Evolutionary conservation across 1,140 invertebrate species (phyloP).

Genomic region (Drosophila rhopaloa): DNA sequence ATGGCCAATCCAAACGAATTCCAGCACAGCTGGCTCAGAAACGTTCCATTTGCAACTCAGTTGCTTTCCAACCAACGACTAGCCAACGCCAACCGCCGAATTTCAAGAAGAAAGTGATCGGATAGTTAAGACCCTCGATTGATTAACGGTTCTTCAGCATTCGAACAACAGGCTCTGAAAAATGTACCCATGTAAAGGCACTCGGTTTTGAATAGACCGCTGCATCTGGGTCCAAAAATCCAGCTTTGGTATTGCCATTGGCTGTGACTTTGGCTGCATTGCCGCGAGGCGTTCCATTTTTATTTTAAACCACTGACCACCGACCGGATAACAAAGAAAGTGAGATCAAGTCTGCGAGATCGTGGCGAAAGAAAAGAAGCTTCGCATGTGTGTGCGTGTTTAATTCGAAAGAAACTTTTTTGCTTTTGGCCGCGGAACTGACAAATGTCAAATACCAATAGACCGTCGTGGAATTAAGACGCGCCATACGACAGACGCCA

Average conservation of each 20-base stretch:
- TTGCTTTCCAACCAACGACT: conserved; percentile 46
- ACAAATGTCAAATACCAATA: conserved; percentile 69
- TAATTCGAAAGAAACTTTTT: conserved; percentile 70
- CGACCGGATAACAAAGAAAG: conserved; percentile 60
- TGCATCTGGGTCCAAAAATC: conserved; percentile 24
- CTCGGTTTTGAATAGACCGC: conserved; percentile 39
- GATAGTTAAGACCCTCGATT: conserved; percentile 31
- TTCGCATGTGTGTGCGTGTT: conserved; percentile 32
- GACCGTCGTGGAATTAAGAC: conserved; percentile 66
- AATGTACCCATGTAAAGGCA: conserved; percentile 13
- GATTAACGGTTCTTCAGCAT: conserved; percentile 50
- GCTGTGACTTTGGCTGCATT: conserved; percentile 23
- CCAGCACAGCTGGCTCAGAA: conserved; percentile 48
- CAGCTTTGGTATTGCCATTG: not conserved
- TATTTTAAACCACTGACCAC: conserved; percentile 40
- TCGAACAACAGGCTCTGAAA: conserved; percentile 32
- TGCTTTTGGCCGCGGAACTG: conserved; percentile 58
- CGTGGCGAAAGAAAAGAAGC: conserved; percentile 67
- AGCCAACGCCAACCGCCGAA: conserved; percentile 21
- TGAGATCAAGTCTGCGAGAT: conserved; percentile 77
- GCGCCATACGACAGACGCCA: conserved; percentile 42
- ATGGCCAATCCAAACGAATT: conserved; percentile 36
- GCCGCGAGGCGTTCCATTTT: conserved; percentile 44
- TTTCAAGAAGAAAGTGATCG: conserved; percentile 56
- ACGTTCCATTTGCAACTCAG: conserved; percentile 60